A percentile compares a stretch with the other conserved stretches of the same genome.
Conservation (phyloP, 2,888 invertebrate genomes). For the Tinea pellionella region DNA sequence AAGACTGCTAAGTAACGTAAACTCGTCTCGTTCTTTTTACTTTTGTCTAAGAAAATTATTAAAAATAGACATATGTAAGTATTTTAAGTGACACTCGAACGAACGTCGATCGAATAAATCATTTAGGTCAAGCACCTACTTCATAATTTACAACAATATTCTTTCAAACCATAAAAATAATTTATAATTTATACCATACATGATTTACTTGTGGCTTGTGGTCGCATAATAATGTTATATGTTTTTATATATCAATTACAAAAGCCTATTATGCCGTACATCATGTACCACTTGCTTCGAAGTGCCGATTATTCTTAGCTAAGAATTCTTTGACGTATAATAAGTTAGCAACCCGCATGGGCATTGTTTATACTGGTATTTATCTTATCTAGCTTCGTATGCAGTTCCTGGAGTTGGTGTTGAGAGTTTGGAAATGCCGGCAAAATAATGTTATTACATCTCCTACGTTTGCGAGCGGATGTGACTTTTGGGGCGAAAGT, state of each 20-base stretch:
- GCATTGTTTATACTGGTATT: not conserved
- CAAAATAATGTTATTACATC: not conserved
- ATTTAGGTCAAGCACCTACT: no score
- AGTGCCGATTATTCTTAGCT: not conserved
- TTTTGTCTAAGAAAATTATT: slow-evolving; percentile 7
- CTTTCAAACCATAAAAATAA: not conserved
- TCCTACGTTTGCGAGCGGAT: not conserved
- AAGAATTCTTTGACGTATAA: not conserved
- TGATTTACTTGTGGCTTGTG: not conserved
- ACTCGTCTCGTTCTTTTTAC: not conserved
- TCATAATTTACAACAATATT: not conserved
- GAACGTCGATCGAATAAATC: no score
- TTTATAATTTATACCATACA: not conserved
- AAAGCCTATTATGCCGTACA: not conserved
- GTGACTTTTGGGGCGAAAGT: not conserved
- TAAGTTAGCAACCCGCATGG: slow-evolving; percentile 2
- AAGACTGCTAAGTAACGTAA: slow-evolving; percentile 10
- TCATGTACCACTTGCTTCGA: not conserved
- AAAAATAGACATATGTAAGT: not conserved
- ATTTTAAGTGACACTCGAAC: no score
- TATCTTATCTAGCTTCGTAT: not conserved
- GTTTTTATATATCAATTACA: not conserved
- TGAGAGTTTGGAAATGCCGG: not conserved
- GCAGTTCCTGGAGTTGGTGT: not conserved
- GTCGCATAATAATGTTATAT: not conserved